Base-by-base conservation (phyloP, 1,140 invertebrate genomes). In the Drosophila auraria region DNA sequence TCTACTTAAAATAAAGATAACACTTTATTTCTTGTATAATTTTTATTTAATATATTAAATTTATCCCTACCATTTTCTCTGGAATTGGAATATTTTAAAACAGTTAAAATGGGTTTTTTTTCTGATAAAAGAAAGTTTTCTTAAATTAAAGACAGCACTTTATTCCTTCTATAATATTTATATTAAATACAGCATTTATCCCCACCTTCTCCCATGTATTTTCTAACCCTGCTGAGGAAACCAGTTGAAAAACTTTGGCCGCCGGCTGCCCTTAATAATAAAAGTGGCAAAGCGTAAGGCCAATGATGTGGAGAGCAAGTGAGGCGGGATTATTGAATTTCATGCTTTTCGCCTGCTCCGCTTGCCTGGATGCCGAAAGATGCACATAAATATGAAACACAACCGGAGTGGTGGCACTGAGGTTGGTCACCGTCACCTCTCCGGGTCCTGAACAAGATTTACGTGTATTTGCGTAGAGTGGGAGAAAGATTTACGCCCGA, bases 381-480 rank as follows among this genome's bases (percentile, higher is more conserved):
- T 57, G 73, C 58, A 79, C 76, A 87, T 87, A 87, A 87, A 87
- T 87, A 89, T 89, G 84, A 90, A 89, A 79, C 78, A 81, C 63
- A 71, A 89, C 57, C 68, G 71, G 44, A 40, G 17, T 40, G 49
- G 59, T 40, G 70, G 59, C 68, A 78, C 72, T 25, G 25, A 45
- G 49, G 47, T 45, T 45, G 42, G 62, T 62, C 54, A 65, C 60
- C 61, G 62, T 62, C 54, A 65, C 60, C 61, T 51, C 56, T 17
- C 17, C 17, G 66, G 42, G 30, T 42, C 30, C 27, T 47, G 56
- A 63, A 51, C 68, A 84, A 89, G 86, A 90, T 89, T 89, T 90
- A 90, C 86, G 86, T 87, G 78, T 86, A 89, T 89, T 89, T 89
- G 86, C 86, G 86, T 89, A 86, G 89, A 86, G 89, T 74, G 75